Evolutionary conservation across 35 echinoderm and acorn worm genomes (phyloP), one percentile per base, ranked within the genome.

Genomic region (Heliocidaris erythrogramma): DNA sequence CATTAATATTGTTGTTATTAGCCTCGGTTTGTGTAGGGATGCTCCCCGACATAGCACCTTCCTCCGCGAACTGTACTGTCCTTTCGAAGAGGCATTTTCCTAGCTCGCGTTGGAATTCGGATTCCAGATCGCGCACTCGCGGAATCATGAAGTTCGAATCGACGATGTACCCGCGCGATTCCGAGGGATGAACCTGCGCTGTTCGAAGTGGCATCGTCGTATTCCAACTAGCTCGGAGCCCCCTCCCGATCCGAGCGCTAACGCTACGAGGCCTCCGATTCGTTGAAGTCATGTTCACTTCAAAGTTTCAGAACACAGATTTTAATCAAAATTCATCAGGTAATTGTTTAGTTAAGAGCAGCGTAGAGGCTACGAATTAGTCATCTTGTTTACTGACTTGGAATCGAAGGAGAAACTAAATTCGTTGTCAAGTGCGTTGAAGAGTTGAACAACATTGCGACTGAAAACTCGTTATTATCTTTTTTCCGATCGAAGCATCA

Each of bases 51-150:
- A 48, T 59, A 32, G 30, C 52, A 16, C 60, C 88, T 48, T 61
- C 88, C 71, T 95, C 94, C 14, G 88, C 47, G 32, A 50, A 56
- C 52, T 95, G 85, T 4, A 95, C 85, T 16, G 94, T 52, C 47
- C 88, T 95, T n/a, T 95, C 94, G 88, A 95, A 95, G 29, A 95
- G 71, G 52, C 94, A 95, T 95, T 95, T 95, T 59, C 94, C 88
- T 5, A 95, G 49, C 59, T 95, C 94, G 30, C 85, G 85, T 48
- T 95, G 94, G 48, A 95, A 95, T 48, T 95, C 85, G 4, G 94
- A 95, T 95, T 95, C 94, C 13, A 95, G 50, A 59, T 95, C 94
- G 91, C 91, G 91, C 18, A 92, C 91, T 49, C 91, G 47, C 11
- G 91, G 91, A 30, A 92, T 92, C 49, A 92, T 32, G 21, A 92